Base-by-base conservation (phyloP, 2,888 invertebrate genomes). In the Encarsia formosa region DNA sequence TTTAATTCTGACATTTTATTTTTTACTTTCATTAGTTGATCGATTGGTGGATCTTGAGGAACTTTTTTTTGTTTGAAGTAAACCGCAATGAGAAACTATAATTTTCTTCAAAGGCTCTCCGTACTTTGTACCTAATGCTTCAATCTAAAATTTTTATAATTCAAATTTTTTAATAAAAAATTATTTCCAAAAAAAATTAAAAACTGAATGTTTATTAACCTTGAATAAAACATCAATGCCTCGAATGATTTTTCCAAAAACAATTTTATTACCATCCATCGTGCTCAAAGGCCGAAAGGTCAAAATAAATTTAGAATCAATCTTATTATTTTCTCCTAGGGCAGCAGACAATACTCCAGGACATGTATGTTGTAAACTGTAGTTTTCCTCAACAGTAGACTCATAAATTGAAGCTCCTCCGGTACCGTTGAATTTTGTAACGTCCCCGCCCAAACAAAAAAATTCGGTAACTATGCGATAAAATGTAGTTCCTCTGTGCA, bases 371-470 rank as follows among this genome's bases (percentile, higher is more conserved):
- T 74, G 75, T 13, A 81, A 69, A 13, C 58, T 52, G 48, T 68
- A 78, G 64, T 69, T 76, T 63, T 81, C 81, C 15, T 78, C 75
- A 1, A 60, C 58, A 61, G 77, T 75, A 1, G 50, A 57, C 0
- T 75, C 78, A 22, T 78, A 76, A 23, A 78, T 77, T 1, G 78
- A 60, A 59, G 74, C 77, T 54, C 76, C 77, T 1, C 82, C 82
- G 42, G 74, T 78, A 1, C 82, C 82, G 60, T 81, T 79, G 59
- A 80, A 78, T 54, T 79, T 79, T 1, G 69, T 67, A 18, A 82
- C 79, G 61, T 82, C 82, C 6, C 82, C 82, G 13, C 79, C 80
- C 50, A 80, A 77, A 62, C 81, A 81, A 71, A 77, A 81, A 50
- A 81, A 74, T 18, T 76, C 75, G 0, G 79, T 76, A 9, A 81